Evolutionary conservation across 2,113 vertebrate species (phyloP).

Genomic region (Ophthalmolycus amberensis): DNA sequence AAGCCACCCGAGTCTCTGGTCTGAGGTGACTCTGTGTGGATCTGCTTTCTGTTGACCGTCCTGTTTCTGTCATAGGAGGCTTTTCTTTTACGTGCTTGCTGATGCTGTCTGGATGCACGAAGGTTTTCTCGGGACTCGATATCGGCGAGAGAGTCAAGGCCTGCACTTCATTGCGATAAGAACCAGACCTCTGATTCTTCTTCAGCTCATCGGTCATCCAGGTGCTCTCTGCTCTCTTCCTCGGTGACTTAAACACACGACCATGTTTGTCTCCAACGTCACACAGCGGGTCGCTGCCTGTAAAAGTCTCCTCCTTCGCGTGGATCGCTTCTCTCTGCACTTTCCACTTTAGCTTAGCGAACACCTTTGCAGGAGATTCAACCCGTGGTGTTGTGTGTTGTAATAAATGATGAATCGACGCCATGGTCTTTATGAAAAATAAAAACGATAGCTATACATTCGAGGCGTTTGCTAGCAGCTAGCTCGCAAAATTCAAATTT

Average conservation of each 20-base stretch:
- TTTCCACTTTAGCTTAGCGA: slow-evolving; percentile 81
- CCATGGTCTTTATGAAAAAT: slow-evolving; percentile 17
- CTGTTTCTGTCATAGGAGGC: accelerated
- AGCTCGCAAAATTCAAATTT: slow-evolving; percentile 50
- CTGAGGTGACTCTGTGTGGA: background rate
- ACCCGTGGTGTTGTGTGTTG: background rate
- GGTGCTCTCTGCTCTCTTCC: slow-evolving; percentile 1
- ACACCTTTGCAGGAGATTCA: slow-evolving; percentile 82
- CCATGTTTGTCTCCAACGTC: background rate
- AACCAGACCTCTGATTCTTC: background rate
- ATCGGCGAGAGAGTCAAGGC: slow-evolving; percentile 77
- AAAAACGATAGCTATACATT: background rate
- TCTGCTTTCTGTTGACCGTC: slow-evolving; percentile 2
- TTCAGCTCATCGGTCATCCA: background rate
- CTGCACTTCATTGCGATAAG: slow-evolving; percentile 46
- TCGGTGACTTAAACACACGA: background rate
- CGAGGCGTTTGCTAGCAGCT: background rate
- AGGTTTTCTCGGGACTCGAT: slow-evolving; percentile 53
- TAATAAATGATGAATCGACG: slow-evolving; percentile 25
- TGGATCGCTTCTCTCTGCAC: slow-evolving; percentile 50
- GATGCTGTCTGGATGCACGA: background rate
- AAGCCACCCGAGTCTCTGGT: background rate
- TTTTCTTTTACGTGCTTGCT: background rate
- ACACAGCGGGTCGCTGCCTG: background rate
- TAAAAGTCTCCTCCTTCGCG: background rate